These are phyloP conservation scores for Eueremaeus valkanovi DNA, from an alignment of 2,888 invertebrate genomes.

Conservation along the genomic window DNA sequence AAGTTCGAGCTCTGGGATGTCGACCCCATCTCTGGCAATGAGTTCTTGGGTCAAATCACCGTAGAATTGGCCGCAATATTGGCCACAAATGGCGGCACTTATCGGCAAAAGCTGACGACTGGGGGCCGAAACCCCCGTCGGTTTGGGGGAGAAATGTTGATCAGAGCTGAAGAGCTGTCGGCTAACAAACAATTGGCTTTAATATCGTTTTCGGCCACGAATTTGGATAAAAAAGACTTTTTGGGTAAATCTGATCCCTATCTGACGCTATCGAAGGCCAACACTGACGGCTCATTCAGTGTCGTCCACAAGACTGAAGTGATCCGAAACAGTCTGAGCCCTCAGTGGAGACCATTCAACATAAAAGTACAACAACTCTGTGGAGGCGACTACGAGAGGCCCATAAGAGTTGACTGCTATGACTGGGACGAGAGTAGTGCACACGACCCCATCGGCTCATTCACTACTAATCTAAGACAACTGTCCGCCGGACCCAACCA, in stretches of 20 bases:
- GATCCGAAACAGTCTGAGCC: constrained; percentile 57
- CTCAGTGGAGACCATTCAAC: constrained; percentile 57
- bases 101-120: constrained; percentile 43
- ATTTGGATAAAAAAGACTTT: constrained; percentile 52
- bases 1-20: constrained; percentile 55
- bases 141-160: constrained; percentile 46
- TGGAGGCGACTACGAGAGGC: constrained; percentile 57
- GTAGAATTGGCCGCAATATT: constrained; percentile 59
- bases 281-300: constrained; percentile 55
- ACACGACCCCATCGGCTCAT: constrained; percentile 57
- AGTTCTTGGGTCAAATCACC: constrained; percentile 58
- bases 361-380: constrained; percentile 56
- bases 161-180: constrained; percentile 48
- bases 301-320: constrained; percentile 59
- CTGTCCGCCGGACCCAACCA: constrained; percentile 51
- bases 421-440: constrained; percentile 55
- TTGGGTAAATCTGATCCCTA: constrained; percentile 32
- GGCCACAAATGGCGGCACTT: constrained; percentile 45
- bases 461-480: constrained; percentile 54
- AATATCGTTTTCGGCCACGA: constrained; percentile 52
- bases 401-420: constrained; percentile 56
- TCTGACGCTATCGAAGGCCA: constrained; percentile 48
- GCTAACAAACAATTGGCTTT: constrained; percentile 42
- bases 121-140: constrained; percentile 18
- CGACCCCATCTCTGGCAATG: constrained; percentile 48